Evolutionary conservation across 1,140 invertebrate genomes (phyloP).

Genomic region (Achroia grisella): DNA sequence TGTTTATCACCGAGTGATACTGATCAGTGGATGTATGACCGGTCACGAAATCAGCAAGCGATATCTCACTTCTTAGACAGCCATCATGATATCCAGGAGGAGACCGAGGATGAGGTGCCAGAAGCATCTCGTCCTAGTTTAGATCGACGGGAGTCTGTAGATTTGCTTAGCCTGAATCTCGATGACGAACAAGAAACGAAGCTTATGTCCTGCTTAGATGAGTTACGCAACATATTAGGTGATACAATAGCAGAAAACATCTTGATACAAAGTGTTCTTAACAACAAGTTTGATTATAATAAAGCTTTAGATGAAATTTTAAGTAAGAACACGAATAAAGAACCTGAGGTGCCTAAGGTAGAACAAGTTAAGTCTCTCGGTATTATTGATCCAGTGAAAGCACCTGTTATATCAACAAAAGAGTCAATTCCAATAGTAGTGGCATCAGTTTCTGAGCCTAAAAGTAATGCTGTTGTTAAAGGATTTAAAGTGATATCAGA

Average conservation of each 20-base stretch:
- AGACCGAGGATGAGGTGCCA: slow-evolving; percentile 74
- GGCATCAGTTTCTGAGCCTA: slow-evolving; percentile 47
- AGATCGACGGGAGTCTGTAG: slow-evolving; percentile 53
- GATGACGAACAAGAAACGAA: slow-evolving; percentile 81
- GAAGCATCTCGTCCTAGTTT: slow-evolving; percentile 34
- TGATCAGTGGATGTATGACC: slow-evolving; percentile 90
- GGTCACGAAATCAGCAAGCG: slow-evolving; percentile 78
- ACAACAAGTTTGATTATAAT: slow-evolving; percentile 81
- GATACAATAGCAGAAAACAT: slow-evolving; percentile 82
- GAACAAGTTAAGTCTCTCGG: slow-evolving; percentile 23
- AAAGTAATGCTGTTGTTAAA: slow-evolving; percentile 49
- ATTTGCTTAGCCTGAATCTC: slow-evolving; percentile 71
- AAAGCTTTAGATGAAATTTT: slow-evolving; percentile 83
- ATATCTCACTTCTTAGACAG: slow-evolving; percentile 82
- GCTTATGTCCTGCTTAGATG: slow-evolving; percentile 88
- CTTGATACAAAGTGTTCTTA: slow-evolving; percentile 73
- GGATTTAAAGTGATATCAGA: slow-evolving; percentile 60
- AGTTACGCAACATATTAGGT: slow-evolving; percentile 86
- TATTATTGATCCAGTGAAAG: slow-evolving; percentile 65
- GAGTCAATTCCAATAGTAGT: slow-evolving; percentile 53
- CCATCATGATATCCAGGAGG: slow-evolving; percentile 84
- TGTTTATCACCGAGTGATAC: slow-evolving; percentile 91
- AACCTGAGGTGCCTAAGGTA: slow-evolving; percentile 15
- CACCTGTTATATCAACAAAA: slow-evolving; percentile 35
- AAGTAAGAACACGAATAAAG: slow-evolving; percentile 54